Evolutionary conservation across 2,888 invertebrate species (phyloP), one percentile per base, ranked within the genome.

Genomic region (Rhyacophila evoluta): DNA sequence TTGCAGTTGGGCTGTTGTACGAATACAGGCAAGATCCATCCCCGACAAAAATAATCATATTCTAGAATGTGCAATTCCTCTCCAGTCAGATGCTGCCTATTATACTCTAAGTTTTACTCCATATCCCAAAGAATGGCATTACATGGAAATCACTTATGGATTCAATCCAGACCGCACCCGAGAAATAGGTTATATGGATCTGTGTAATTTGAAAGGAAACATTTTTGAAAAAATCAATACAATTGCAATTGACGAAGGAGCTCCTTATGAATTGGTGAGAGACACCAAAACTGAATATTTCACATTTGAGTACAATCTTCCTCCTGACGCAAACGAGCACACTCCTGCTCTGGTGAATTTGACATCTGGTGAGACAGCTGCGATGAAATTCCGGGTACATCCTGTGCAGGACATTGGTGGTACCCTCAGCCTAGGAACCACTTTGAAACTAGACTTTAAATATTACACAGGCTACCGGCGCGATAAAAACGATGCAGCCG

Each of bases 331-430:
- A 74, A 89, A 93, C 80, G 92, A 92, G 10, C 92, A 92, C 28
- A 90, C 92, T 2, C 92, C 94, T 0, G 90, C 92, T 74, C 85
- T 93, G 2, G 86, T 96, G 27, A 94, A 95, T 84, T 85, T 96
- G 68, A 93, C 93, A 8, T 92, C 92, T 2, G 89, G 89, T 1
- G 91, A 91, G 83, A 89, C 93, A 29, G 91, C 92, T 55, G 90
- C 93, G 0, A 88, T 96, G 74, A 91, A 92, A 81, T 95, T 96
- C 84, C 89, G 91, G 77, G 88, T 97, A 10, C 92, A 93, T 38
- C 91, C 93, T 78, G 91, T 93, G 27, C 88, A 91, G 69, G 97
- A 97, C 84, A 93, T 94, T 36, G 97, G 97, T 0, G 97, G 97
- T 0, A 95, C 94, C 1, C 85, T 96, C 19, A 91, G 92, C 0